A percentile compares a stretch with the other conserved stretches of the same genome.
Conservation (phyloP, 2,797 vertebrate species). For the Anolis apletophallus region DNA sequence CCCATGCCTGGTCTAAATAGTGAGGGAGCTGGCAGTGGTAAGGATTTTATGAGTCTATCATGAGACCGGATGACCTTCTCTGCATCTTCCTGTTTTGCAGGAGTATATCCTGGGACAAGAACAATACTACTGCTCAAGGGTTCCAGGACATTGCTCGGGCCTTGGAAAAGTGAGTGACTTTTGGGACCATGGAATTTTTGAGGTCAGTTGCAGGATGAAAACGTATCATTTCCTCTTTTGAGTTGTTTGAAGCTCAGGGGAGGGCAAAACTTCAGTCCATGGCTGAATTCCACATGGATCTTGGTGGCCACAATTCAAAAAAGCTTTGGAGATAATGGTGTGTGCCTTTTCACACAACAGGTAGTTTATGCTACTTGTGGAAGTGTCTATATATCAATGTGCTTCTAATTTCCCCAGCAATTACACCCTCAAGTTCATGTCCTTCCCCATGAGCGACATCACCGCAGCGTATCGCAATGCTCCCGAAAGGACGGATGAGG, state of each 20-base stretch:
- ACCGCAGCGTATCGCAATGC: constrained; percentile 88
- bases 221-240: neutral
- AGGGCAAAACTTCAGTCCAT: neutral
- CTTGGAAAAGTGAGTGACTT: constrained; percentile 88
- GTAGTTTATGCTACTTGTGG: too few relatives aligned
- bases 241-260: neutral
- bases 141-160: constrained; percentile 91
- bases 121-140: constrained; percentile 88
- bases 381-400: neutral
- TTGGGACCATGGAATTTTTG: neutral
- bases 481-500: constrained; percentile 89
- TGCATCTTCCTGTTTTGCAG: constrained; percentile 67
- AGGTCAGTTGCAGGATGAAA: neutral
- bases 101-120: constrained; percentile 92
- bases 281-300: neutral
- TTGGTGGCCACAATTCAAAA: neutral
- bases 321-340: neutral
- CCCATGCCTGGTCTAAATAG: neutral
- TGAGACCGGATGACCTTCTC: neutral
- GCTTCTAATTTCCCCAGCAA: constrained; percentile 77
- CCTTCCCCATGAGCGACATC: constrained; percentile 89
- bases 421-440: constrained; percentile 92
- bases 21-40: neutral
- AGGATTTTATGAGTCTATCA: neutral
- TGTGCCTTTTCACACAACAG: neutral